Percentiles rank a stretch among this genome's conserved stretches.
These are phyloP conservation scores for Drosophila kanekoi DNA, from an alignment of 2,888 invertebrate species.

Conservation along the genomic window DNA sequence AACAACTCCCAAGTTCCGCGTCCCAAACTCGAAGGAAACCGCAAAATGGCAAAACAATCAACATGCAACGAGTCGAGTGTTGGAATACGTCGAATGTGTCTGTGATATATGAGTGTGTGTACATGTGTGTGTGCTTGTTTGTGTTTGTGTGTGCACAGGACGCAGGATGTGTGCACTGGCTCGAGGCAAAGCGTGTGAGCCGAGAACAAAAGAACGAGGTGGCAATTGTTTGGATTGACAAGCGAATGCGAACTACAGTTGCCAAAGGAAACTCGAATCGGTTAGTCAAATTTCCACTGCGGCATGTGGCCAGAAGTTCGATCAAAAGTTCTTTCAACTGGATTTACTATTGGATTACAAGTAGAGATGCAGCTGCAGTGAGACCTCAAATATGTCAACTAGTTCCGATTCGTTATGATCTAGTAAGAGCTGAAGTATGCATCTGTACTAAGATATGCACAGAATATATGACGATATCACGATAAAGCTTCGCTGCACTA, in stretches of 20 bases:
- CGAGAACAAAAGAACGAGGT: constrained; percentile 20
- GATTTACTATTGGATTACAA: constrained; percentile 24
- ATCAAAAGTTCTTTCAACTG: constrained; percentile 20
- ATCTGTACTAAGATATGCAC: no score
- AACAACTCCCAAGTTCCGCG: constrained; percentile 23
- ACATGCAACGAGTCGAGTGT: constrained; percentile 64
- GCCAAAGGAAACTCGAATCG: constrained; percentile 15
- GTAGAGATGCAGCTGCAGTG: neutral
- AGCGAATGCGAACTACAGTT: constrained; percentile 24
- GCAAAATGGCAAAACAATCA: constrained; percentile 79
- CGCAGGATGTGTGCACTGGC: constrained; percentile 31
- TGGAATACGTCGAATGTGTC: constrained; percentile 4
- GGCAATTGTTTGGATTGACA: constrained; percentile 51
- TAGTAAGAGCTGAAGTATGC: no score
- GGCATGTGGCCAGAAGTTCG: constrained; percentile 5
- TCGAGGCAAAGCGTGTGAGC: constrained; percentile 8
- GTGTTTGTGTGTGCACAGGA: neutral
- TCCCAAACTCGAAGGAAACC: constrained; percentile 49
- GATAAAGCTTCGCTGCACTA: no score
- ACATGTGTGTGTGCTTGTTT: neutral
- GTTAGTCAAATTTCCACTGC: constrained; percentile 36
- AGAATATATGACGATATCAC: no score
- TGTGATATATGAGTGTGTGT: neutral
- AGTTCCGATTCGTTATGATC: no score
- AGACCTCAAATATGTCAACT: no score